Evolutionary conservation across 2,888 invertebrate species (phyloP), one percentile per base, ranked within the genome.

Genomic region (Volucella zonaria): DNA sequence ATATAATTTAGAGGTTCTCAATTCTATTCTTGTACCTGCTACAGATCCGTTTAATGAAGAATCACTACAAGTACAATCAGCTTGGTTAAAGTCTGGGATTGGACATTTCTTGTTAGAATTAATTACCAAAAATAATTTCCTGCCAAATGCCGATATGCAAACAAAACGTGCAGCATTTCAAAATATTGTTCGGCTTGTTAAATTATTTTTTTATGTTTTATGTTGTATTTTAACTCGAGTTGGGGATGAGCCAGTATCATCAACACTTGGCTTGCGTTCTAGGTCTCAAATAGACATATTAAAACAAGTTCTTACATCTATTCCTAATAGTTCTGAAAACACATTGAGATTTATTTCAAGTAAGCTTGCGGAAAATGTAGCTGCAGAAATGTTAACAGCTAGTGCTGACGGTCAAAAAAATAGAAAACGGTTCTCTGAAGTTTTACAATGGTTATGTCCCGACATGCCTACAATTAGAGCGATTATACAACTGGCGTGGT

Each of bases 1-100:
- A 71, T 96, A 96, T 89, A 94, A 95, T 91, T 92, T 96, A 87
- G 95, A 95, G 92, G 96, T 98, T 62, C 93, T 98, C 82, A 97
- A 98, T 92, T 95, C 97, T 85, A 93, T 98, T 91, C 93, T 99
- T 86, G 97, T 99, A 95, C 99, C 99, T 12, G 97, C 98, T 8
- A 92, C 95, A 9, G 96, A 97, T 88, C 95, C 96, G 1, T 93
- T 95, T 88, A 94, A 96, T 1, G 96, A 96, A 54, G 95, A 93
- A 4, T 92, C 93, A 86, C 91, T 93, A 62, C 93, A 92, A 87
- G 93, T 93, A 87, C 94, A 95, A 90, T 89, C 94, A 51, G 93
- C 94, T 4, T 94, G 94, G 91, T 93, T 94, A 74, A 94, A 94
- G 88, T 94, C 94, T 82, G 89, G 94, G 90, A 88, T 94, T 92